Conservation (phyloP, 2,888 invertebrate genomes). For the Drosophila nr. perissopoda region DNA sequence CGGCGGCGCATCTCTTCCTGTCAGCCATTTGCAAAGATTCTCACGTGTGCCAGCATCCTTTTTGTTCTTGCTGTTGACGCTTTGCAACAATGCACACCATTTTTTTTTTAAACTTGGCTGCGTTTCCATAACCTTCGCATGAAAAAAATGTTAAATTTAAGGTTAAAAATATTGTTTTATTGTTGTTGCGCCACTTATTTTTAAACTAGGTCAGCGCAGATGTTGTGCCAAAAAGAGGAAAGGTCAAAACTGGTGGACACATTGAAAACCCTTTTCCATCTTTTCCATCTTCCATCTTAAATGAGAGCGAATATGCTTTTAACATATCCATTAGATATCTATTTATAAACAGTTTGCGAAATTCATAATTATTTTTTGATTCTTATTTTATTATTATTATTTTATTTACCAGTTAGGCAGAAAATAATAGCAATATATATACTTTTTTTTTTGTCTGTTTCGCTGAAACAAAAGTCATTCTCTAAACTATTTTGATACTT, state of each 20-base stretch:
- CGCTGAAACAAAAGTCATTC: background rate
- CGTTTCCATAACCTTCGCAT: conserved; percentile 60
- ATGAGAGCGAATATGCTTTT: background rate
- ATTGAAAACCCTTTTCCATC: conserved; percentile 15
- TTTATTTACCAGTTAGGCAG: background rate
- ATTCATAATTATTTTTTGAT: background rate
- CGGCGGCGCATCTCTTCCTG: conserved; percentile 54
- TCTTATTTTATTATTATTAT: background rate
- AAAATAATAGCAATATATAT: background rate
- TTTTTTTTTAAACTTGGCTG: conserved; percentile 44
- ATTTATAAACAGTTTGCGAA: background rate
- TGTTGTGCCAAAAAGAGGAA: conserved; percentile 26
- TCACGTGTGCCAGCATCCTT: conserved; percentile 58
- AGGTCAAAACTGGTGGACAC: conserved; percentile 29
- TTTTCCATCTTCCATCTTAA: conserved; percentile 12
- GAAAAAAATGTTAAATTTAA: conserved; percentile 47
- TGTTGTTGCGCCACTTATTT: conserved; percentile 61
- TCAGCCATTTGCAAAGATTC: conserved; percentile 61
- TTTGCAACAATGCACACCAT: conserved; percentile 58
- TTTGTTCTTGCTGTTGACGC: conserved; percentile 42
- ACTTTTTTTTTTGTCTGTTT: background rate
- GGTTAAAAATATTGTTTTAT: conserved; percentile 60
- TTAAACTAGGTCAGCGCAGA: conserved; percentile 64
- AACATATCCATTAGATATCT: background rate
- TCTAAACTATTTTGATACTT: background rate